These are phyloP conservation scores for Polylopha cassiicola DNA, from an alignment of 2,888 invertebrate species.

Conservation along the genomic window DNA sequence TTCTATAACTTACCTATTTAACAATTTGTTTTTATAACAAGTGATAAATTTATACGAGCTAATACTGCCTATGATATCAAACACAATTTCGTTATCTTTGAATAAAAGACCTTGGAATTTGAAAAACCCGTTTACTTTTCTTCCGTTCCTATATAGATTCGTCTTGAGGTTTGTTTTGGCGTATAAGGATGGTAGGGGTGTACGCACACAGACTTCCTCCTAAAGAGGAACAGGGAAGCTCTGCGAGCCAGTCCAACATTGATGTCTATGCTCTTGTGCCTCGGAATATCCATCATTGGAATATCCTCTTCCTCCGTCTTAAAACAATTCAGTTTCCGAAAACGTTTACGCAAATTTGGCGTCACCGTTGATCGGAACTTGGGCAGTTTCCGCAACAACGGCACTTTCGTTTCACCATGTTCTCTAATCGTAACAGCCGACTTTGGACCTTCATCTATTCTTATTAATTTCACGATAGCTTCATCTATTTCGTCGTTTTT, in stretches of 20 bases:
- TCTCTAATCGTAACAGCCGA: slow-evolving; percentile 27
- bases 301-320: slow-evolving; percentile 42
- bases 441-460: slow-evolving; percentile 28
- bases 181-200: slow-evolving; percentile 70
- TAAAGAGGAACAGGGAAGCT: slow-evolving; percentile 63
- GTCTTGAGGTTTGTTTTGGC: slow-evolving; percentile 61
- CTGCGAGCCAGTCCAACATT: slow-evolving; percentile 60
- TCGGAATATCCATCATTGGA: slow-evolving; percentile 50
- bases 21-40: no score
- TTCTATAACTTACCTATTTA: no score
- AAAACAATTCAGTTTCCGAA: slow-evolving; percentile 56
- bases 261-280: slow-evolving; percentile 66
- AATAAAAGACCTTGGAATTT: no score
- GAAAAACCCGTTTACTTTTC: slow-evolving; percentile 35
- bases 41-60: no score
- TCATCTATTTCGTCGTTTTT: slow-evolving; percentile 11
- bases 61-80: no score
- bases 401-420: slow-evolving; percentile 28
- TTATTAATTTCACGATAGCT: background rate
- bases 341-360: slow-evolving; percentile 41
- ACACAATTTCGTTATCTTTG: no score
- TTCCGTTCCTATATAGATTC: slow-evolving; percentile 50
- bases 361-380: slow-evolving; percentile 42
- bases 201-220: slow-evolving; percentile 56
- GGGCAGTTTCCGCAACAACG: slow-evolving; percentile 39